These are phyloP conservation scores for Hesperophylax magnus DNA, from an alignment of 1,140 invertebrate species.

Conservation along the genomic window DNA sequence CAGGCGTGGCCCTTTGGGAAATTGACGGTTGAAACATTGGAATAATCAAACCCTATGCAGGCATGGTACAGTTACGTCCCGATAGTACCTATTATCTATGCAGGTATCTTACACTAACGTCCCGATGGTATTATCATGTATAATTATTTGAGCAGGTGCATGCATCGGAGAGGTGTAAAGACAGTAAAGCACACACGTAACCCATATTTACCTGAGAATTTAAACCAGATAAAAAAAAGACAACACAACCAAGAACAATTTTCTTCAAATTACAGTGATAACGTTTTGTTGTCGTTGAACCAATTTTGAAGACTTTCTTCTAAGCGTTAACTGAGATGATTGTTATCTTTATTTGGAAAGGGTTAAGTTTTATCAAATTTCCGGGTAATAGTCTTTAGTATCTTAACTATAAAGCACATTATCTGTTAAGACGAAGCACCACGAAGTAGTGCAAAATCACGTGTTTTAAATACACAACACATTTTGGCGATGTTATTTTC, in stretches of 20 bases:
- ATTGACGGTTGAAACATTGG: slow-evolving; percentile 34
- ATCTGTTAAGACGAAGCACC: too few relatives aligned
- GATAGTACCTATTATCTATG: neutral
- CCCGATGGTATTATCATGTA: slow-evolving; percentile 9
- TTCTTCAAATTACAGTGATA: neutral
- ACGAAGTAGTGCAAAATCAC: too few relatives aligned
- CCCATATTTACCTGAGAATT: slow-evolving; percentile 29
- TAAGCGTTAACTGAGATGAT: neutral
- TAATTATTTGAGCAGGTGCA: slow-evolving; percentile 20
- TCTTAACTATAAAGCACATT: too few relatives aligned
- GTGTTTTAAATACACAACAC: too few relatives aligned
- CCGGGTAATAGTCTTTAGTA: too few relatives aligned
- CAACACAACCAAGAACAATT: slow-evolving; percentile 5
- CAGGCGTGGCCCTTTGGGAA: slow-evolving; percentile 15
- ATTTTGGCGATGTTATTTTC: too few relatives aligned
- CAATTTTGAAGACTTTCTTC: neutral
- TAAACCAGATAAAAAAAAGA: neutral
- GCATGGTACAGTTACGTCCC: neutral
- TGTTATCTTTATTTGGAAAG: too few relatives aligned
- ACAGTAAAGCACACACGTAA: slow-evolving; percentile 26
- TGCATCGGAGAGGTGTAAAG: slow-evolving; percentile 15
- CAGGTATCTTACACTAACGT: slow-evolving; percentile 9
- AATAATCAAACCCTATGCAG: slow-evolving; percentile 14
- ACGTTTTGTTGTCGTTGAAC: neutral
- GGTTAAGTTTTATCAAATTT: too few relatives aligned